Conservation (phyloP, 2,797 vertebrate species). For the Urosaurus nigricauda region DNA sequence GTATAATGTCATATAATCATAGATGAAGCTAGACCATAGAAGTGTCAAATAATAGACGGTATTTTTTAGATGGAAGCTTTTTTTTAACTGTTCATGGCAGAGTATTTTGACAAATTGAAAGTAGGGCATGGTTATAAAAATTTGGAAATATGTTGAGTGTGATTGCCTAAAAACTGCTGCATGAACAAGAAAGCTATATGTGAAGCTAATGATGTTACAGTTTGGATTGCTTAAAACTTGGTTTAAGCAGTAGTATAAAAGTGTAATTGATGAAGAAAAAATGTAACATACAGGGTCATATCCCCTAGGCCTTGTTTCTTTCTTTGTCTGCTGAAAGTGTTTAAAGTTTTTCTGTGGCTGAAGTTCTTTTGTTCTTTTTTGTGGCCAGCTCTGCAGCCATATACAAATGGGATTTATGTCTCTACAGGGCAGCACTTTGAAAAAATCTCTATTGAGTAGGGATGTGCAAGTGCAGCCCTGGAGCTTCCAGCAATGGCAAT, state of each 20-base stretch:
- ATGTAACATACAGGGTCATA: neutral
- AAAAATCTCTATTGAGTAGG: neutral
- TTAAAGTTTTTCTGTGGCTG: neutral
- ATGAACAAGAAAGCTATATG: neutral
- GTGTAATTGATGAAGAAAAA: neutral
- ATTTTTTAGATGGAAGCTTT: neutral
- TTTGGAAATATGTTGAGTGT: neutral
- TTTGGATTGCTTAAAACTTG: conserved; percentile 2
- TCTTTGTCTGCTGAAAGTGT: neutral
- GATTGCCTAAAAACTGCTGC: neutral
- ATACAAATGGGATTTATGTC: neutral
- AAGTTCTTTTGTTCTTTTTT: neutral
- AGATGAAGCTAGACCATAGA: neutral
- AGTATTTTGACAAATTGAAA: neutral
- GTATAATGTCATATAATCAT: neutral
- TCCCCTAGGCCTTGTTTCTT: neutral
- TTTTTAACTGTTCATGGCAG: neutral
- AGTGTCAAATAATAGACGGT: neutral
- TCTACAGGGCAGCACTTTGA: neutral
- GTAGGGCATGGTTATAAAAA: neutral
- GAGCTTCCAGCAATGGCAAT: too few relatives aligned
- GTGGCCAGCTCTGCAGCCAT: neutral
- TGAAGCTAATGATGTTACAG: neutral
- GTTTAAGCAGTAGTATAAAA: neutral
- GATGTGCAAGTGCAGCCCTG: too few relatives aligned